A percentile compares a stretch with the other conserved stretches of the same genome.
These are phyloP conservation scores for Syngnathoides biaculeatus DNA, from an alignment of 2,113 vertebrate species.

Conservation along the genomic window DNA sequence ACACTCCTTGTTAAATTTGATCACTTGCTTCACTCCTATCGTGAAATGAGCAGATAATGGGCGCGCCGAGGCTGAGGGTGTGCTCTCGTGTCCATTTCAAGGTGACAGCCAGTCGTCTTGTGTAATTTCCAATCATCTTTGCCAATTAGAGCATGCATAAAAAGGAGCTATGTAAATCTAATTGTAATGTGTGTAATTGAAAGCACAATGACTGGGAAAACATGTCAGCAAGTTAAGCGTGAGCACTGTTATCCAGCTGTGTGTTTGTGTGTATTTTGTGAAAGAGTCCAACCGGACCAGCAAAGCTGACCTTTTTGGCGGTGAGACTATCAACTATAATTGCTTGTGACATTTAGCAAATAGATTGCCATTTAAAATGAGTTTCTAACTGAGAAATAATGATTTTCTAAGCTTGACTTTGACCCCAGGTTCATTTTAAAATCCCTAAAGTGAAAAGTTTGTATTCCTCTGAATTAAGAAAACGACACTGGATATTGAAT, in stretches of 20 bases:
- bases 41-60: constrained; percentile 67
- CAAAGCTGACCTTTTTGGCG: constrained; percentile 68
- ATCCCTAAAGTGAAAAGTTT: constrained; percentile 22
- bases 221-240: constrained; percentile 55
- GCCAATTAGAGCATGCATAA: constrained; percentile 72
- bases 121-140: constrained; percentile 75
- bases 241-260: constrained; percentile 29
- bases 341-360: constrained; percentile 77
- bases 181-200: constrained; percentile 73
- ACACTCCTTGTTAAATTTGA: constrained; percentile 56
- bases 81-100: constrained; percentile 64
- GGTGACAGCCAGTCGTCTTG: constrained; percentile 67
- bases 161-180: constrained; percentile 71
- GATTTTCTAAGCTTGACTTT: constrained; percentile 57
- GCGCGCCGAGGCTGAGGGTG: constrained; percentile 29
- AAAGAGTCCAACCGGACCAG: constrained; percentile 46
- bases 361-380: constrained; percentile 66
- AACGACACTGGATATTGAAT: neutral
- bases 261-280: constrained; percentile 27
- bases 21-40: constrained; percentile 61
- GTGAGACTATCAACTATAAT: constrained; percentile 76
- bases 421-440: constrained; percentile 47
- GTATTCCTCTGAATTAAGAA: neutral
- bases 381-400: constrained; percentile 58
- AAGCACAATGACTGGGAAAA: constrained; percentile 70